Evolutionary conservation across 2,888 invertebrate genomes (phyloP).

Genomic region (Callyntrura sp.): DNA sequence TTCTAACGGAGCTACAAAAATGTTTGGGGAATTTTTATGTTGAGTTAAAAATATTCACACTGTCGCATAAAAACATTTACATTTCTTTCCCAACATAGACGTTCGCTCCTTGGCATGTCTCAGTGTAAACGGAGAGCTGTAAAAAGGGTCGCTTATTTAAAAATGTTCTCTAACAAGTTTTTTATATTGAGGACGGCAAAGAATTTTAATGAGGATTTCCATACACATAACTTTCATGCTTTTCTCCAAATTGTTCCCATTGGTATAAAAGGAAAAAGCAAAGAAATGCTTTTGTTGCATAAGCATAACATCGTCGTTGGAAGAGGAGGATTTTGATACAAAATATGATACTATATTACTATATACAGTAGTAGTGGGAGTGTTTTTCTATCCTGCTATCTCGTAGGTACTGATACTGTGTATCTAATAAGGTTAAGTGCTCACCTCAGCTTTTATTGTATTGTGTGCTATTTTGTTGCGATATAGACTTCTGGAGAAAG

Average conservation of each 20-base stretch:
- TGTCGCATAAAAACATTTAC: conserved; percentile 19
- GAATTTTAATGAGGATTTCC: conserved; percentile 50
- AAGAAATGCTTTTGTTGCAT: conserved; percentile 30
- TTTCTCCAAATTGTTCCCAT: conserved; percentile 47
- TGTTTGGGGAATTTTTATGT: conserved; percentile 38
- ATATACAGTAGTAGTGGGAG: too few species aligned
- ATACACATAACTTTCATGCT: conserved; percentile 8
- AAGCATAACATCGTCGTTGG: neutral
- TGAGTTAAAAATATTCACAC: conserved; percentile 46
- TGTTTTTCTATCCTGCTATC: neutral
- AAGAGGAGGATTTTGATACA: neutral
- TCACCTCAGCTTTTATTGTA: conserved; percentile 35
- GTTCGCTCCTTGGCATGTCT: neutral
- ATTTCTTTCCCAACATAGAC: conserved; percentile 30
- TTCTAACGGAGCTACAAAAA: conserved; percentile 22
- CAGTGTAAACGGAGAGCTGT: neutral
- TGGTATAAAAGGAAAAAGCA: conserved; percentile 12
- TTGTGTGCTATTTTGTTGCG: neutral
- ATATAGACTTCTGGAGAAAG: conserved; percentile 23
- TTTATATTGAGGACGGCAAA: conserved; percentile 25
- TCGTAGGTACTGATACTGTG: neutral
- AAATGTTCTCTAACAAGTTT: conserved; percentile 10
- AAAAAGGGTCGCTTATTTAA: conserved; percentile 1
- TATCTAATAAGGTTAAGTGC: conserved; percentile 45
- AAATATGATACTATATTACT: neutral